Base-by-base conservation (phyloP, 2,113 vertebrate genomes). In the Ranitomeya imitator region DNA sequence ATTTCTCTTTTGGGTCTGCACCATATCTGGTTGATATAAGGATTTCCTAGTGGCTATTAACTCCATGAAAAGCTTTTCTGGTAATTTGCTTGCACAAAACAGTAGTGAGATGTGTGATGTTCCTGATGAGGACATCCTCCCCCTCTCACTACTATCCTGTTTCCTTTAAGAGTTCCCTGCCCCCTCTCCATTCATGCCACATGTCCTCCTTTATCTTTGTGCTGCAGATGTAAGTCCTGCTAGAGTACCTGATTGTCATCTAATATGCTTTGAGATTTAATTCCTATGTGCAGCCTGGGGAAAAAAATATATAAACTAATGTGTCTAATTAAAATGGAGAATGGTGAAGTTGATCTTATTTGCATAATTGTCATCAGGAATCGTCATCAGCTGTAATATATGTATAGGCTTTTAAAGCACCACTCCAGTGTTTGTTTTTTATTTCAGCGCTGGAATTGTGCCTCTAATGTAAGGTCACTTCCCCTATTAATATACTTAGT, bases 91-190 rank as follows among this genome's bases (percentile, higher is more conserved):
- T 69, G 76, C 18, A 55, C 18, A 55, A 4, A 21, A 55, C 1
- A 6, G 74, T 8, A 21, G 45, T 0, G 19, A 77, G 16, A 77
- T 51, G 74, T 3, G 19, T 54, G 16, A 77, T 51, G 76, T 79
- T 79, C 12, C 76, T 23, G 7, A 12, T 54, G 18, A 18, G 78
- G 60, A 21, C 18, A 31, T 61, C 16, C 59, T 31, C 79, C 79
- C n/a, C 60, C 59, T 21, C 79, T n/a, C 21, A 18, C 55, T 26
- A 59, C 52, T 59, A 31, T 60, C 79, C 57, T 80, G 57, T 59
- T 60, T 82, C 79, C 79, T 82, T 82, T 82, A 59, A 63, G 8
- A 5, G 14, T 51, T 37, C 79, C 79, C 79, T 82, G 59, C 79
- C 79, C 79, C 79, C 79, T 59, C 79, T 37, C 37, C 37, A 5